A percentile compares a stretch with the other conserved stretches of the same genome.
Conservation (phyloP, 2,113 vertebrate species). For the Piprites chloris region DNA sequence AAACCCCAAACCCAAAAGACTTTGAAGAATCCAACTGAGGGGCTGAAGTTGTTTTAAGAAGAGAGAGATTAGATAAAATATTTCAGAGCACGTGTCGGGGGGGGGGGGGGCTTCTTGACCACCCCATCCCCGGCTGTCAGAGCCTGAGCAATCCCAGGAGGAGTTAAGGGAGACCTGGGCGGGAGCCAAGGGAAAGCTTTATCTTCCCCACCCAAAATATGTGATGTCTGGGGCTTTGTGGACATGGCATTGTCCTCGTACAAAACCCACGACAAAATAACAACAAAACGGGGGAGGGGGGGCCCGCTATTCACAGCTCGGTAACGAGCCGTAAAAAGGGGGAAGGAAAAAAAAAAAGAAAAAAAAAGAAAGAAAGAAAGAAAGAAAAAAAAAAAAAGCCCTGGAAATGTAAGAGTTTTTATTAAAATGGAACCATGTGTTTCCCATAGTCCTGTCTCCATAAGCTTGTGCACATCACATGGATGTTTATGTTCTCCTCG, state of each 20-base stretch:
- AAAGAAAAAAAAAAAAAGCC: background rate
- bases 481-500: slow-evolving; percentile 63
- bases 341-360: background rate
- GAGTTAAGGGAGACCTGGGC: slow-evolving; percentile 4
- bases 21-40: background rate
- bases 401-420: slow-evolving; percentile 28
- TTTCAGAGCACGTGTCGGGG: background rate
- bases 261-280: slow-evolving; percentile 36
- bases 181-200: slow-evolving; percentile 41
- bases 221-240: slow-evolving; percentile 28
- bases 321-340: background rate
- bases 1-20: background rate
- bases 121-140: background rate
- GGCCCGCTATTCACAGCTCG: background rate
- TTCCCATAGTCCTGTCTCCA: slow-evolving; percentile 27
- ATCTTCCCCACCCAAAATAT: background rate
- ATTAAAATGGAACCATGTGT: slow-evolving; percentile 60
- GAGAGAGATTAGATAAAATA: slow-evolving; percentile 36
- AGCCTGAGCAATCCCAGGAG: slow-evolving; percentile 31
- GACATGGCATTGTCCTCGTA: slow-evolving; percentile 26
- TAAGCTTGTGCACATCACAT: slow-evolving; percentile 42
- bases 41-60: background rate
- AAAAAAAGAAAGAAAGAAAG: background rate
- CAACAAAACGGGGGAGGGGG: slow-evolving; percentile 39
- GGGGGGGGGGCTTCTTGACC: slow-evolving; percentile 21